phyloP scores from a whole-genome alignment of 2,888 invertebrate species.

The Strigamia maritima region DNA sequence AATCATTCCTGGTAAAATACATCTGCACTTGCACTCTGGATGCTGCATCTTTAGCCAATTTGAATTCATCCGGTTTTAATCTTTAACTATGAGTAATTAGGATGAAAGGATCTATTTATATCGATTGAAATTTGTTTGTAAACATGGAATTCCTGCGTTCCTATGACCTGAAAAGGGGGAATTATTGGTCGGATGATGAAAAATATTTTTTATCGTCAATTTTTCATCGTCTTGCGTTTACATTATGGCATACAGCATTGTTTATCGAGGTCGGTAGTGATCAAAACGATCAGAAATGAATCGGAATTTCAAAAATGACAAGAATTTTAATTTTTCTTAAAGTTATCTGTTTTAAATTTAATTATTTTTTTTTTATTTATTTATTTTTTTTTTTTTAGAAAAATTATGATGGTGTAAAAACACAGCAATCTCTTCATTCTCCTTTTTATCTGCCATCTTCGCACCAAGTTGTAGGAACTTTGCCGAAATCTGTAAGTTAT shows the following conservation, averaged over 20 bases:
- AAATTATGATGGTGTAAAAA: constrained; percentile 16
- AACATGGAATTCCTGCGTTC: constrained; percentile 11
- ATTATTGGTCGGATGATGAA: background rate
- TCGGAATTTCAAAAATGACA: background rate
- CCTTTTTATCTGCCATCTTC: constrained; percentile 21
- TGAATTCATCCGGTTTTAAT: background rate
- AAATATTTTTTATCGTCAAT: constrained; percentile 49
- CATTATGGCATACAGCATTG: constrained; percentile 70
- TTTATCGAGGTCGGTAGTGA: constrained; percentile 58
- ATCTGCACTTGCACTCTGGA: constrained; percentile 1
- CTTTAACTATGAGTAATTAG: background rate
- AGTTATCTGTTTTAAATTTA: background rate
- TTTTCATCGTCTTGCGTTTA: constrained; percentile 69
- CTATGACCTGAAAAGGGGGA: background rate
- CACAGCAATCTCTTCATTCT: constrained; percentile 13
- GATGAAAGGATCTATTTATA: background rate
- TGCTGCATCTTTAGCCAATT: constrained; percentile 13
- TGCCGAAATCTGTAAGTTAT: constrained; percentile 35
- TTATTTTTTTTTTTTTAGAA: background rate
- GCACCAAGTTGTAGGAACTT: background rate
- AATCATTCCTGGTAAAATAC: constrained; percentile 22
- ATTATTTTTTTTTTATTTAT: constrained; percentile 2
- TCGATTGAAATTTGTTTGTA: background rate
- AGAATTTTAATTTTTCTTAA: background rate
- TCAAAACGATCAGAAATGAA: background rate